Conservation (phyloP, 2,113 vertebrate genomes). For the Leptobrachium ailaonicum region DNA sequence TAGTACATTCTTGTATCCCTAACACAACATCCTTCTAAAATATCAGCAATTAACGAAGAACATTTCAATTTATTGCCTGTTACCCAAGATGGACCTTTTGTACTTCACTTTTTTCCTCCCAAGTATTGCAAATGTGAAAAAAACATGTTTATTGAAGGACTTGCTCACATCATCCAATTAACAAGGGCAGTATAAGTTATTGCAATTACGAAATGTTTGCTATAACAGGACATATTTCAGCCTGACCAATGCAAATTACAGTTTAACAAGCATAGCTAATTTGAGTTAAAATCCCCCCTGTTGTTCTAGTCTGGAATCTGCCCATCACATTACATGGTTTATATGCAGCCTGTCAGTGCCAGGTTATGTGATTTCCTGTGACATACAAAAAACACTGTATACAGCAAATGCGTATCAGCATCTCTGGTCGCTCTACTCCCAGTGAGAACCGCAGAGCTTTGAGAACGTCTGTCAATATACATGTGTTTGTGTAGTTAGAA, state of each 20-base stretch:
- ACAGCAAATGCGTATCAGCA: slow-evolving; percentile 15
- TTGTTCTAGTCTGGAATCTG: slow-evolving; percentile 39
- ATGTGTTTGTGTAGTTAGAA: neutral
- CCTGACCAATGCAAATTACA: slow-evolving; percentile 33
- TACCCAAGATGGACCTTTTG: slow-evolving; percentile 29
- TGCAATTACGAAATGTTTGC: slow-evolving; percentile 44
- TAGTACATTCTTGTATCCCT: neutral
- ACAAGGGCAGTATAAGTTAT: slow-evolving; percentile 33
- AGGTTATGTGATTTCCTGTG: slow-evolving; percentile 44
- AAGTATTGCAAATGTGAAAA: slow-evolving; percentile 33
- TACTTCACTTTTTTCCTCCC: slow-evolving; percentile 16
- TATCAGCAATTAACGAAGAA: slow-evolving; percentile 15
- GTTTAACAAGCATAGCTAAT: slow-evolving; percentile 48
- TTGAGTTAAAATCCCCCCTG: slow-evolving; percentile 44
- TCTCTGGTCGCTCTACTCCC: slow-evolving; percentile 11
- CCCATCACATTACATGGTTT: slow-evolving; percentile 43
- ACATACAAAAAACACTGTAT: slow-evolving; percentile 10
- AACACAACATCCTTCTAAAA: slow-evolving; percentile 11
- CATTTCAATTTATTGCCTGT: slow-evolving; percentile 40
- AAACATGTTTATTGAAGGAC: slow-evolving; percentile 38
- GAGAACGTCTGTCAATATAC: neutral
- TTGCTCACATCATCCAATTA: slow-evolving; percentile 36
- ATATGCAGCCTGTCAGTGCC: slow-evolving; percentile 40
- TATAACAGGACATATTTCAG: slow-evolving; percentile 46
- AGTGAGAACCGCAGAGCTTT: neutral